Conservation (phyloP, 2,888 invertebrate genomes). For the Lamellibrachia satsuma region DNA sequence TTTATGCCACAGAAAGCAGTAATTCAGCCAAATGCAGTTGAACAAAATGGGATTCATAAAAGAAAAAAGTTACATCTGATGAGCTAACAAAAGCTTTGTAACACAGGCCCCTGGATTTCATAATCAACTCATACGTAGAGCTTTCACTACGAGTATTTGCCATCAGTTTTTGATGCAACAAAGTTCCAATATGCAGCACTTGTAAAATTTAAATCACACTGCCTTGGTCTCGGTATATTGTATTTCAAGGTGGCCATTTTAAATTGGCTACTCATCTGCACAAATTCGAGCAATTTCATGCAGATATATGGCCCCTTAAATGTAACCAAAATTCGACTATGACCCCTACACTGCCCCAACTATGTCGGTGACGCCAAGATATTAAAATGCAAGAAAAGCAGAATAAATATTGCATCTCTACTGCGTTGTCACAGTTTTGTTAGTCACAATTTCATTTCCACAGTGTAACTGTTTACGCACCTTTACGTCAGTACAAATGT, state of each 20-base stretch:
- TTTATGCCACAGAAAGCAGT: neutral
- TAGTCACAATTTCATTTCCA: neutral
- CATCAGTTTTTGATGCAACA: neutral
- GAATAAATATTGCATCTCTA: slow-evolving; percentile 11
- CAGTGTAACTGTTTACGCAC: neutral
- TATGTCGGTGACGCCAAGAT: neutral
- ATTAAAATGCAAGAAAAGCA: neutral
- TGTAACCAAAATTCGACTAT: neutral
- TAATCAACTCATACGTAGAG: neutral
- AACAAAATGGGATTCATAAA: neutral
- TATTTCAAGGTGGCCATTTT: neutral
- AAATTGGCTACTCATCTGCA: neutral
- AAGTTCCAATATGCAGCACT: neutral
- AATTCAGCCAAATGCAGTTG: neutral
- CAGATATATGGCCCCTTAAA: neutral
- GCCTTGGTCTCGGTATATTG: neutral
- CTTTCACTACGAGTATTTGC: neutral
- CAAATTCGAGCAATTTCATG: neutral
- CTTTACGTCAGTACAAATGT: neutral
- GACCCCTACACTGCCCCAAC: neutral
- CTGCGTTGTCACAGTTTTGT: neutral
- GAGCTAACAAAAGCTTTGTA: neutral
- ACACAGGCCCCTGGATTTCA: neutral
- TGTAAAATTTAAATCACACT: neutral
- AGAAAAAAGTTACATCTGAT: neutral